These are phyloP conservation scores for Cromileptes altivelis DNA, from an alignment of 2,113 vertebrate species.

Conservation along the genomic window DNA sequence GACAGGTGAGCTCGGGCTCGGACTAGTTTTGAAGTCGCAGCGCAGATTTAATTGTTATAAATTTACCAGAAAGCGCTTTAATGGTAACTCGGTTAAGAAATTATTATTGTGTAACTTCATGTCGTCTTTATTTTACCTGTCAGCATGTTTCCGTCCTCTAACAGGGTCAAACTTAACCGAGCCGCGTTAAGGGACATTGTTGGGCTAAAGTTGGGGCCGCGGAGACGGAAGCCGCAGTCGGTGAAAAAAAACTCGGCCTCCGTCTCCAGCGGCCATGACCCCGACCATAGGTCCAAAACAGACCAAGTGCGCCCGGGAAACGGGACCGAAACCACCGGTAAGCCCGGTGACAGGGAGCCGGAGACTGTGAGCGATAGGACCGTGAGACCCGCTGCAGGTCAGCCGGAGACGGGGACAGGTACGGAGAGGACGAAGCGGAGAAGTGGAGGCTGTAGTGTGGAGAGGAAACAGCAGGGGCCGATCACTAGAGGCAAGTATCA, in stretches of 20 bases:
- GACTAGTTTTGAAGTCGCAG: fast-evolving
- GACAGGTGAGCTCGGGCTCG: not conserved
- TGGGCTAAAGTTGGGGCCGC: conserved; percentile 8
- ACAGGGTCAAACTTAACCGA: conserved; percentile 56
- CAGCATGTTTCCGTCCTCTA: conserved; percentile 41
- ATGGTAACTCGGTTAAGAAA: too few species aligned
- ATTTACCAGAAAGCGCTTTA: not conserved
- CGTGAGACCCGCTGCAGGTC: too few species aligned
- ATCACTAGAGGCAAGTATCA: conserved; percentile 36
- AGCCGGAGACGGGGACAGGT: not conserved
- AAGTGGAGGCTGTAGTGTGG: not conserved
- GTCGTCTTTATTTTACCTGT: not conserved
- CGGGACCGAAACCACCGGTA: too few species aligned
- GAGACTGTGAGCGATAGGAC: not conserved
- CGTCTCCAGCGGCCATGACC: not conserved
- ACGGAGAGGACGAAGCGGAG: not conserved
- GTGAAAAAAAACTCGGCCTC: not conserved
- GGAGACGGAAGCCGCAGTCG: not conserved
- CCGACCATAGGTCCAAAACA: fast-evolving
- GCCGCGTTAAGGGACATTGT: conserved; percentile 28
- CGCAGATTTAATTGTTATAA: not conserved
- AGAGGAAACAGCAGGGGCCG: not conserved
- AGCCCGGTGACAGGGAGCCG: not conserved
- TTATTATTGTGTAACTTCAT: fast-evolving
- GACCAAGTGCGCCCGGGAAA: not conserved